A percentile compares a stretch with the other conserved stretches of the same genome.
These are phyloP conservation scores for Xenus cinereus DNA, from an alignment of 2,113 vertebrate genomes.

Conservation along the genomic window DNA sequence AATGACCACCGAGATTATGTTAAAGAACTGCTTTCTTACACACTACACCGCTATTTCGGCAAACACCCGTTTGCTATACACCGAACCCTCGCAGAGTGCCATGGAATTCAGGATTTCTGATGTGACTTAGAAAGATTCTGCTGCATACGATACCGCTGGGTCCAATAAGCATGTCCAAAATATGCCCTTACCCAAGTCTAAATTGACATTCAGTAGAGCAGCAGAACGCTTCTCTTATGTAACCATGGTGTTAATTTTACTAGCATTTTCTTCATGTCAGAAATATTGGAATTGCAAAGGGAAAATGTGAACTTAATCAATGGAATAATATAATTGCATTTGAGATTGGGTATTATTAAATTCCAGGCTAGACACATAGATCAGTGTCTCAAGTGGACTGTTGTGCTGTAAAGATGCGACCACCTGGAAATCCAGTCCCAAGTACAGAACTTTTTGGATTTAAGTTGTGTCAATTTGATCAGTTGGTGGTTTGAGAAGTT, in stretches of 20 bases:
- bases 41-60: neutral
- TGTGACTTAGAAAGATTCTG: neutral
- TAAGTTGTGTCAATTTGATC: neutral
- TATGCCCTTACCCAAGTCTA: neutral
- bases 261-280: neutral
- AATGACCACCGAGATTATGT: neutral
- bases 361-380: neutral
- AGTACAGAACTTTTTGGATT: neutral
- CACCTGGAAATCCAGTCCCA: neutral
- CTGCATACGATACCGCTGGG: neutral
- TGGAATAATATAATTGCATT: neutral
- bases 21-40: neutral
- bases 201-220: neutral
- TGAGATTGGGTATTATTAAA: neutral
- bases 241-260: neutral
- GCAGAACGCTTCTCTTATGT: neutral
- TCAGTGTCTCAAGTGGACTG: neutral
- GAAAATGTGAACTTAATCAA: neutral
- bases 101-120: neutral
- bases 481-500: neutral
- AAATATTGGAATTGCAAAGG: neutral
- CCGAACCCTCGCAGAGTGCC: neutral
- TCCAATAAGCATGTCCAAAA: neutral
- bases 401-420: neutral
- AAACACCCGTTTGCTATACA: neutral